Percentiles rank a stretch among this genome's conserved stretches.
phyloP scores from a whole-genome alignment of 2,888 invertebrate species.

The Laspeyria flexula region DNA sequence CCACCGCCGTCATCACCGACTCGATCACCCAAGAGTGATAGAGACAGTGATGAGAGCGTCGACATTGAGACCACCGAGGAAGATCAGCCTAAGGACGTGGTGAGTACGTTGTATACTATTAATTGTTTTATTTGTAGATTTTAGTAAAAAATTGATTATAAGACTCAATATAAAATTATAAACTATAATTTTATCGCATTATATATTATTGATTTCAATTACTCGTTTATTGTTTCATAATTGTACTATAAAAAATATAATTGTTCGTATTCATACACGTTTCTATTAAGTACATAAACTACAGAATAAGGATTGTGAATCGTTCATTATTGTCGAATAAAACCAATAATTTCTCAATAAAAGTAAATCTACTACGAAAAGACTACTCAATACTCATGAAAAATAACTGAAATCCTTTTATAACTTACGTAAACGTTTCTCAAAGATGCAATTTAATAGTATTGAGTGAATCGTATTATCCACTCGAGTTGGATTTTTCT shows the following conservation, averaged over 20 bases:
- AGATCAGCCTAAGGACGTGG: slow-evolving; percentile 79
- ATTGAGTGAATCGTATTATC: slow-evolving; percentile 78
- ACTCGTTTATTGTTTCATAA: no score
- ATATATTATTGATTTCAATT: no score
- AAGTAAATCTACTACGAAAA: slow-evolving; percentile 7
- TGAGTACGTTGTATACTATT: slow-evolving; percentile 48
- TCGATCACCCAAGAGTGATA: slow-evolving; percentile 80
- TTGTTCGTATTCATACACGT: no score
- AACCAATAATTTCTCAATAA: slow-evolving; percentile 12
- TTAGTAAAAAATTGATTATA: no score
- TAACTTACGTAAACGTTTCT: slow-evolving; percentile 69
- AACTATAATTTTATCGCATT: no score
- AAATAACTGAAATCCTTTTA: slow-evolving; percentile 48
- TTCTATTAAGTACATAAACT: no score
- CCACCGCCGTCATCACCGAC: slow-evolving; percentile 63
- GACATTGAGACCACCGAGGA: slow-evolving; percentile 96
- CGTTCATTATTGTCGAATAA: slow-evolving; percentile 12
- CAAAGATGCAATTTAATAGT: slow-evolving; percentile 80
- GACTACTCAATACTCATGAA: slow-evolving; percentile 27
- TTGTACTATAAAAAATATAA: no score
- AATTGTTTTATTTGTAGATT: no score
- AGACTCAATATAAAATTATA: no score
- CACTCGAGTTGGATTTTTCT: slow-evolving; percentile 59
- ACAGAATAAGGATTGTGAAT: neutral
- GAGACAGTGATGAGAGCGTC: slow-evolving; percentile 93